Conservation (phyloP, 2,113 vertebrate species). For the Accipiter virgatus region DNA sequence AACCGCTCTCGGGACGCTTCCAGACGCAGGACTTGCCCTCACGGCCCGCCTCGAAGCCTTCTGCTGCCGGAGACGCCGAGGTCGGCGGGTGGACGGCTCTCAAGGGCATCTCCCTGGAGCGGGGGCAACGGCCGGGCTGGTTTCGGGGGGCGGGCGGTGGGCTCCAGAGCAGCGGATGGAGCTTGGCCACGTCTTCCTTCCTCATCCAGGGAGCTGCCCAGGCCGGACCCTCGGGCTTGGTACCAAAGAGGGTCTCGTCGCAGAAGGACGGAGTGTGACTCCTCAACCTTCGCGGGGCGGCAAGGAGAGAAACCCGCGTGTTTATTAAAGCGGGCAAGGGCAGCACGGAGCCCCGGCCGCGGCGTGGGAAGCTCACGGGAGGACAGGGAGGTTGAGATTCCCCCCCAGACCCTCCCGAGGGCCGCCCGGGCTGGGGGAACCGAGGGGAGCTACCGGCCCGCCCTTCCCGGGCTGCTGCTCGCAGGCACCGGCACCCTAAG, state of each 20-base stretch:
- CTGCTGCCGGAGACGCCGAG: fast-evolving
- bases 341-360: background rate
- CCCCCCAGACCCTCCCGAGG: background rate
- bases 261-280: conserved; percentile 72
- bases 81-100: background rate
- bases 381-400: background rate
- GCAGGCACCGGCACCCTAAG: background rate
- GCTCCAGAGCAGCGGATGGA: conserved; percentile 71
- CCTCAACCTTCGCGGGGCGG: conserved; percentile 31
- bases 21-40: background rate
- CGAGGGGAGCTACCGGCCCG: background rate
- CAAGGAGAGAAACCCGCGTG: background rate
- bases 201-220: conserved; percentile 24
- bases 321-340: background rate
- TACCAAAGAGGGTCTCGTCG: conserved; percentile 75
- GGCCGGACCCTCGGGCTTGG: background rate
- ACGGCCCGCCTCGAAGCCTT: fast-evolving
- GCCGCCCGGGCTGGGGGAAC: background rate
- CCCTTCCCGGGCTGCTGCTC: background rate
- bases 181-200: conserved; percentile 49
- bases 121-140: background rate
- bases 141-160: conserved; percentile 28
- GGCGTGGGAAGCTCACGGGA: too few species aligned
- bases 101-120: background rate
- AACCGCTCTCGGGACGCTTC: background rate